These are phyloP conservation scores for Montipora efflorescens DNA, from an alignment of 64 coral and sea anemone genomes.

Conservation along the genomic window DNA sequence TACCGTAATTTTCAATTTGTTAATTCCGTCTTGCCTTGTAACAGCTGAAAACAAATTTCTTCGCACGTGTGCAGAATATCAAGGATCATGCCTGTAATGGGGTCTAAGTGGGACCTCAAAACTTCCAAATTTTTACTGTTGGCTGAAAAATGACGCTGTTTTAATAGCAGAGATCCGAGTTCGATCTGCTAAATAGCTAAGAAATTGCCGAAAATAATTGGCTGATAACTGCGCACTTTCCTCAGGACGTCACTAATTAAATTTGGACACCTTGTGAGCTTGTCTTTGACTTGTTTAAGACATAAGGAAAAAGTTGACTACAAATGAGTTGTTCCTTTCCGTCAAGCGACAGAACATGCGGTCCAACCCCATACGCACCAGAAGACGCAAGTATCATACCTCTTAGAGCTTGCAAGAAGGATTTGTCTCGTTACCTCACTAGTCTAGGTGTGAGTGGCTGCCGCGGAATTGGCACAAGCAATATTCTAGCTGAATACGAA, in stretches of 20 bases:
- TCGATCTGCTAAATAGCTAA: not conserved
- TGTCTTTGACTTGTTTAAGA: not conserved
- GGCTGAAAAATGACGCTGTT: not conserved
- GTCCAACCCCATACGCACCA: not conserved
- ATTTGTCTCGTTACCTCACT: not conserved
- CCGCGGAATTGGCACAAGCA: not conserved
- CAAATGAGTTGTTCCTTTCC: not conserved
- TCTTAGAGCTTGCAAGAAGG: not conserved
- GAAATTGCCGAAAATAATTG: too few relatives aligned
- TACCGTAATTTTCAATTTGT: not conserved
- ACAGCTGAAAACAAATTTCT: not conserved
- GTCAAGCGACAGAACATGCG: not conserved
- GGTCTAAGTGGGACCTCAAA: not conserved
- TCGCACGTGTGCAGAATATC: not conserved
- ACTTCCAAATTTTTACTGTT: too few relatives aligned
- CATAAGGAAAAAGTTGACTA: not conserved
- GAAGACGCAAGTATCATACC: not conserved
- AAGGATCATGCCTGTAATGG: not conserved
- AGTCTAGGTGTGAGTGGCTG: not conserved
- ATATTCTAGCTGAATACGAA: not conserved
- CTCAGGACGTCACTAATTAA: not conserved
- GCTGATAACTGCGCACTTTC: too few relatives aligned
- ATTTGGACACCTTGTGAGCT: not conserved
- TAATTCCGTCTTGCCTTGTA: constrained; percentile 3
- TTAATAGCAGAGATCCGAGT: constrained; percentile 3